A percentile compares a stretch with the other conserved stretches of the same genome.
Conservation (phyloP, 1,140 invertebrate species). For the Centruroides sculpturatus region DNA sequence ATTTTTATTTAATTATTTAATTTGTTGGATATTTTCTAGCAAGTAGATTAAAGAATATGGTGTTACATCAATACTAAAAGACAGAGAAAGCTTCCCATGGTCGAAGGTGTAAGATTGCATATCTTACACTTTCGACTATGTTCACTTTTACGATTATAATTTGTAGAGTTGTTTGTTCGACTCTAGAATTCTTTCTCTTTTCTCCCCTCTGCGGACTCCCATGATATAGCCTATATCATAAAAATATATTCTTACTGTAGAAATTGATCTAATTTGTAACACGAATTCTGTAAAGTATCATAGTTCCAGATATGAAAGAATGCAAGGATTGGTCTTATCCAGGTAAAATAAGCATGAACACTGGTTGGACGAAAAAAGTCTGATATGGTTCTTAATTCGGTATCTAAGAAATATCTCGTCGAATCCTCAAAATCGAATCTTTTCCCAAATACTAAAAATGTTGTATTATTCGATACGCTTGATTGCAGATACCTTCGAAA, state of each 20-base stretch:
- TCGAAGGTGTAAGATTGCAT: no score
- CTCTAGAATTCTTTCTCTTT: no score
- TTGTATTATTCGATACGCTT: constrained; percentile 16
- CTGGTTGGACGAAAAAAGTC: constrained; percentile 6
- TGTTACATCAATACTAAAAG: no score
- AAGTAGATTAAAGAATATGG: no score
- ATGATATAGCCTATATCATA: no score
- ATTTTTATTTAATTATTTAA: no score
- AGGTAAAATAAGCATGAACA: constrained; percentile 9
- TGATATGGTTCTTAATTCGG: neutral
- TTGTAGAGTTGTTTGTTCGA: no score
- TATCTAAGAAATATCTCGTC: constrained; percentile 4
- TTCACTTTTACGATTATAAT: neutral
- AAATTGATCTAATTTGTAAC: neutral
- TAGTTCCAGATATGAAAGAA: constrained; percentile 19
- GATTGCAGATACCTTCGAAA: constrained; percentile 1
- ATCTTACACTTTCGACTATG: no score
- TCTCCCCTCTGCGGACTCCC: no score
- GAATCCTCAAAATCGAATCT: constrained; percentile 13
- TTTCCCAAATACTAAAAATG: constrained; percentile 12
- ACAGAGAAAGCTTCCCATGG: no score
- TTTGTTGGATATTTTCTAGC: no score
- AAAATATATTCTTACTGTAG: neutral
- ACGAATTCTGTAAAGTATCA: constrained; percentile 1
- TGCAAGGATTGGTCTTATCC: constrained; percentile 14